Evolutionary conservation across 37 sponge, comb jelly and placozoan species (phyloP).

Genomic region (Cliona cf. orientalis): DNA sequence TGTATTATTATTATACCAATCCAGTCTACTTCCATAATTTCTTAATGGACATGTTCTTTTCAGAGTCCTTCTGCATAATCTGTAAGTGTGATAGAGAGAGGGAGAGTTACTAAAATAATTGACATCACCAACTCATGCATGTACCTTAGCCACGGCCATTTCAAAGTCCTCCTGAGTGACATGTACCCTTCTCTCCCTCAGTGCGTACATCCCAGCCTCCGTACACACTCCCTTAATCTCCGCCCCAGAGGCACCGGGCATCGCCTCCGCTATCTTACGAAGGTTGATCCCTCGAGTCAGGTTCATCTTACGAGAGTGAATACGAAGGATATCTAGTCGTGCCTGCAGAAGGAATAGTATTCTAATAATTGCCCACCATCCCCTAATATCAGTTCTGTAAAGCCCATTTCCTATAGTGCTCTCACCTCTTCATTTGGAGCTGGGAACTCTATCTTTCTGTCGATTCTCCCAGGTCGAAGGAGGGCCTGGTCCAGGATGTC

Average conservation of each 20-base stretch:
- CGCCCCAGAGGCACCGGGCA: slow-evolving; percentile 99
- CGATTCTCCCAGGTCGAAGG: slow-evolving; percentile 97
- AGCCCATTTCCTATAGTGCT: too few species aligned
- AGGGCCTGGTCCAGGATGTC: slow-evolving; percentile 98
- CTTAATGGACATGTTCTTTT: slow-evolving; percentile 99
- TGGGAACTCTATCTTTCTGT: slow-evolving; percentile 98
- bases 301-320: slow-evolving; percentile 99
- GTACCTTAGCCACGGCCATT: slow-evolving; percentile 97
- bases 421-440: slow-evolving; percentile 96
- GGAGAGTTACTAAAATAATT: not conserved
- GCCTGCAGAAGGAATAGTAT: too few species aligned
- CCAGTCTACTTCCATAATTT: slow-evolving; percentile 98
- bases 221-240: slow-evolving; percentile 99
- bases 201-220: slow-evolving; percentile 99
- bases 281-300: slow-evolving; percentile 97
- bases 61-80: slow-evolving; percentile 98
- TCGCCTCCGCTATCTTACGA: slow-evolving; percentile 91
- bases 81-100: slow-evolving; percentile 26
- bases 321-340: slow-evolving; percentile 94
- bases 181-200: slow-evolving; percentile 96
- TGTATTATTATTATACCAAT: too few species aligned
- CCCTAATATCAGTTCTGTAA: too few species aligned
- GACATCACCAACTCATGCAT: not conserved
- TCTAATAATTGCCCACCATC: too few species aligned
- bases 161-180: slow-evolving; percentile 99